Evolutionary conservation across 1,140 invertebrate species (phyloP).

Genomic region (Megathymus violae): DNA sequence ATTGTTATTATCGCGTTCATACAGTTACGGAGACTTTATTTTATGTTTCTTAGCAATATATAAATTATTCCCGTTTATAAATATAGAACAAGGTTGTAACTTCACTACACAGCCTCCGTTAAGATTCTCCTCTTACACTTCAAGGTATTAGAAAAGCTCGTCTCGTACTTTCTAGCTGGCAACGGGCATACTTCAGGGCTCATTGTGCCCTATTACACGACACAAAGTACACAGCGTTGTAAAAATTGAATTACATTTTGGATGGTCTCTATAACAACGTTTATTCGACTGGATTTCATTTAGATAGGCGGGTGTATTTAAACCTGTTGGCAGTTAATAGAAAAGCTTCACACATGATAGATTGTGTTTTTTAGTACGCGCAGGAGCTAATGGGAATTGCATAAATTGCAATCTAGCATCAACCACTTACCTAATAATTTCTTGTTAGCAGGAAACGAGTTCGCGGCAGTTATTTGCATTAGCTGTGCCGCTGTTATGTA

Average conservation of each 20-base stretch:
- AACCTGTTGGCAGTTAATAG: constrained; percentile 15
- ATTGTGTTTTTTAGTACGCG: constrained; percentile 17
- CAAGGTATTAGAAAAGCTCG: too few species aligned
- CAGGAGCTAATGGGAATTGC: constrained; percentile 21
- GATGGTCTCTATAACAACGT: neutral
- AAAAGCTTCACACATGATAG: constrained; percentile 27
- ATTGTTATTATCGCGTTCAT: too few species aligned
- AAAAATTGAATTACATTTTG: neutral
- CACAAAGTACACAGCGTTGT: too few species aligned
- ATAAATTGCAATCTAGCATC: constrained; percentile 27
- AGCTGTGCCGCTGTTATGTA: constrained; percentile 18
- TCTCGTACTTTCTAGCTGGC: too few species aligned
- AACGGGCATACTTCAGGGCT: too few species aligned
- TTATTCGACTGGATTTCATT: neutral
- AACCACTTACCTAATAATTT: constrained; percentile 27
- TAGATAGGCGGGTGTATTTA: constrained; percentile 27
- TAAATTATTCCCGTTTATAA: too few species aligned
- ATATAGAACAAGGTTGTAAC: too few species aligned
- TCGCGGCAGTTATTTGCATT: constrained; percentile 25
- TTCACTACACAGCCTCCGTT: too few species aligned
- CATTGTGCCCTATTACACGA: too few species aligned
- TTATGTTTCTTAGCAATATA: too few species aligned
- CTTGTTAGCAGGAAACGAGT: constrained; percentile 29
- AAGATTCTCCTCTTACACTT: too few species aligned
- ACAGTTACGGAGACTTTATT: too few species aligned